Percentiles rank a stretch among this genome's conserved stretches.
phyloP scores from a whole-genome alignment of 2,797 vertebrate genomes.

The Molothrus ater region DNA sequence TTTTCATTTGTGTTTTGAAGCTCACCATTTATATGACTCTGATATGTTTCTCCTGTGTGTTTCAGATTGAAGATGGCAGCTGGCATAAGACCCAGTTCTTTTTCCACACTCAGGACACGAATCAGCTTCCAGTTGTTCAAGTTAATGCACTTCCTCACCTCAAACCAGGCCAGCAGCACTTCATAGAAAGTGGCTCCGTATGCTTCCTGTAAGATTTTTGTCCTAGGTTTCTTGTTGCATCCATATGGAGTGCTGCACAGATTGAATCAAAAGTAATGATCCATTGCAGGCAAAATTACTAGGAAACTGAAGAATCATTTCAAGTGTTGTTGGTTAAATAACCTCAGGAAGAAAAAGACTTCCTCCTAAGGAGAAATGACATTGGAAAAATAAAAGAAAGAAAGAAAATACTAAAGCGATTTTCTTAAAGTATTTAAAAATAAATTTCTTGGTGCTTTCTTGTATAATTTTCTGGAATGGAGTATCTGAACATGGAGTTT shows the following conservation, averaged over 20 bases:
- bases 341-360: constrained; percentile 77
- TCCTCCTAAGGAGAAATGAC: constrained; percentile 74
- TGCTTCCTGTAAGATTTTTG: constrained; percentile 86
- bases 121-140: constrained; percentile 89
- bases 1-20: neutral
- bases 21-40: neutral
- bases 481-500: constrained; percentile 59
- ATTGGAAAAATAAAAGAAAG: constrained; percentile 53
- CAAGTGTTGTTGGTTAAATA: constrained; percentile 64
- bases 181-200: constrained; percentile 87
- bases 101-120: constrained; percentile 90
- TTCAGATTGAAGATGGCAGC: constrained; percentile 92
- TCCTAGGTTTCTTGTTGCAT: neutral
- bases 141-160: constrained; percentile 78
- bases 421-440: constrained; percentile 66
- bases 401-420: constrained; percentile 43
- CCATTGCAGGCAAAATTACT: constrained; percentile 12
- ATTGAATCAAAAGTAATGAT: neutral
- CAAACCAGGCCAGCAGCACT: constrained; percentile 76
- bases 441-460: constrained; percentile 66
- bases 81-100: constrained; percentile 91
- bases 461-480: constrained; percentile 62
- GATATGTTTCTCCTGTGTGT: neutral
- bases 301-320: constrained; percentile 35
- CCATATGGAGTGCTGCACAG: constrained; percentile 11